Base-by-base conservation (phyloP, 2,797 vertebrate species). In the Numenius phaeopus region DNA sequence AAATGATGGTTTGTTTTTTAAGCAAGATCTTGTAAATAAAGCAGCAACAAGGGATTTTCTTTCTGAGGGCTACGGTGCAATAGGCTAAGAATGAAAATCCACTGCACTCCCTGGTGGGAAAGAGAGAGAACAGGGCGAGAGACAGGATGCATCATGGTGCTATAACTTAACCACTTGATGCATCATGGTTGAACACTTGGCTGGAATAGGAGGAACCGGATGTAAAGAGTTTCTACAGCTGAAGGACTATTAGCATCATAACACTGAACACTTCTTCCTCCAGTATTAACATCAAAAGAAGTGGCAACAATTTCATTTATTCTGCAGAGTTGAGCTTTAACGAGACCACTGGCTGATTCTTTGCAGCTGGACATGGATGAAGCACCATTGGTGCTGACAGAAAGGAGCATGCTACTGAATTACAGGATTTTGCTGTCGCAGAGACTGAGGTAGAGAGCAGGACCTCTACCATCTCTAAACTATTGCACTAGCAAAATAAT, bases 311-410 rank as follows among this genome's bases (percentile, higher is more conserved):
- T 78, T 70, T 65, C 5, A 69, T 86, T 83, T 86, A 71, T 85
- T 71, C 89, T 83, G 52, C 65, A 58, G 47, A 76, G 49, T 0
- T 80, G 65, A 50, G 37, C 40, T 94, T 79, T 83, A 91, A 71
- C 40, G 86, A 93, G 90, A 73, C 71, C 86, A 39, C 52, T 55
- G 67, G 47, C 83, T 96, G 84, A 85, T 85, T 87, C 87, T 82
- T 59, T 85, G 71, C 90, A 89, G 77, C 83, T 94, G 90, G 75
- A 73, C 26, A 34, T 14, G 52, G 57, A 52, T 83, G 57, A 93
- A 83, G 26, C 69, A 50, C 69, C 2, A 5, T 7, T 52, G 47
- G 44, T 69, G 80, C 40, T 75, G 80, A 78, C 89, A 95, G 73
- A 87, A 87, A 85, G 61, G 23, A 85, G 15, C 39, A 44, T 7